phyloP scores from a whole-genome alignment of 2,797 vertebrate genomes.

The Lutjanus argentimaculatus region DNA sequence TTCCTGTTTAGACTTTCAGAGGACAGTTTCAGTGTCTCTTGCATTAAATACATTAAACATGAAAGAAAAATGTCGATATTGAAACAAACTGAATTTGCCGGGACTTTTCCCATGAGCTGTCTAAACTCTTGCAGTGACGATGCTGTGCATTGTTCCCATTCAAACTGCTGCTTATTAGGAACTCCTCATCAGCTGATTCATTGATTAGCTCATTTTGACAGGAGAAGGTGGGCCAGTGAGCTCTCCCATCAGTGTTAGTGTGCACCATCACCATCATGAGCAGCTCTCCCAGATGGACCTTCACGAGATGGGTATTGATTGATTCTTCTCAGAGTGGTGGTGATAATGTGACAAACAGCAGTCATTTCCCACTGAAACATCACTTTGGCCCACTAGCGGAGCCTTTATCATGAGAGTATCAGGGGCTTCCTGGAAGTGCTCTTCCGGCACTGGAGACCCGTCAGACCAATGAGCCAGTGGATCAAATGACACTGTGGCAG shows the following conservation, averaged over 20 bases:
- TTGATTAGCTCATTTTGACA: conserved; percentile 21
- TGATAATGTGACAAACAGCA: conserved; percentile 83
- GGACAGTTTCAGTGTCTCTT: no score
- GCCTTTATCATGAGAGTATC: conserved; percentile 75
- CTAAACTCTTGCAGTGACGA: neutral
- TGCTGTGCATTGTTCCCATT: neutral
- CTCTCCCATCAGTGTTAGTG: conserved; percentile 33
- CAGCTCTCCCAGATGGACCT: conserved; percentile 60
- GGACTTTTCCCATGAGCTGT: neutral
- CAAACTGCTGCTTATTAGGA: neutral
- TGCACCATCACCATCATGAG: conserved; percentile 27
- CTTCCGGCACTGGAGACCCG: conserved; percentile 63
- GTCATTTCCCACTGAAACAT: conserved; percentile 79
- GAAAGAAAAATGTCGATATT: no score
- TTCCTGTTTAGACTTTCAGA: no score
- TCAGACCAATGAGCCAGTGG: conserved; percentile 56
- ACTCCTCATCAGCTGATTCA: conserved; percentile 3
- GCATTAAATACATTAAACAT: no score
- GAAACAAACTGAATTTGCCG: neutral
- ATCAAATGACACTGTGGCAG: conserved; percentile 73
- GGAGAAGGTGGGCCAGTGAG: conserved; percentile 1
- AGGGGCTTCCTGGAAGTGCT: conserved; percentile 76
- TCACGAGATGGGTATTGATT: conserved; percentile 80
- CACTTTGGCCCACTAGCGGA: conserved; percentile 70
- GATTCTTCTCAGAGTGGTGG: conserved; percentile 70